Percentiles rank a stretch among this genome's conserved stretches.
Conservation (phyloP, 1,140 invertebrate species). For the Brachionus sp. region DNA sequence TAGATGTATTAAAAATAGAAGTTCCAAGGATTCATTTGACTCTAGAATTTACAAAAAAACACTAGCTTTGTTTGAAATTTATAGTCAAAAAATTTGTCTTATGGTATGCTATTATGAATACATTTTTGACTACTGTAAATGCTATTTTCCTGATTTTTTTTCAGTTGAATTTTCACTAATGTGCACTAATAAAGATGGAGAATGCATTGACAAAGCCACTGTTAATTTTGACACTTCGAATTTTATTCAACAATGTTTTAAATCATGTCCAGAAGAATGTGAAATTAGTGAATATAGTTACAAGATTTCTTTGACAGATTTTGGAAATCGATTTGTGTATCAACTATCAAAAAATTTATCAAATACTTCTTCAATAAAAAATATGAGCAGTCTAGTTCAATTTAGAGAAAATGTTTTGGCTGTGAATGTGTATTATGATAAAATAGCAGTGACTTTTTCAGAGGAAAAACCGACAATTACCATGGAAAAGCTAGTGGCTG, state of each 20-base stretch:
- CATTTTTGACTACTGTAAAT: neutral
- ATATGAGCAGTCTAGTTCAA: neutral
- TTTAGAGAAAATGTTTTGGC: neutral
- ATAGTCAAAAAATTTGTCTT: conserved; percentile 21
- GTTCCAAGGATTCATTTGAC: neutral
- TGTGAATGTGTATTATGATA: neutral
- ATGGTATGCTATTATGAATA: neutral
- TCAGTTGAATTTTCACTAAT: neutral
- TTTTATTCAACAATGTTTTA: neutral
- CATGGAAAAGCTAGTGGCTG: neutral
- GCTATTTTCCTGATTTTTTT: neutral
- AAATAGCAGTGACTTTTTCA: neutral
- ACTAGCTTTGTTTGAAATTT: neutral
- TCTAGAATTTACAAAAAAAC: neutral
- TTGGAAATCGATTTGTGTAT: neutral
- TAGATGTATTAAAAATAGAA: neutral
- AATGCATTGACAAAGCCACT: neutral
- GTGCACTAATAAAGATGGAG: neutral
- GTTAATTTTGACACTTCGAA: neutral
- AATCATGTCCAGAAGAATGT: conserved; percentile 31
- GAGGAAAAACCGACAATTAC: neutral
- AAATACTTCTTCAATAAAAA: neutral
- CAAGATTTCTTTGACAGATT: neutral
- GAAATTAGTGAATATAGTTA: neutral
- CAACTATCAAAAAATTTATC: neutral